Percentiles rank a stretch among this genome's conserved stretches.
phyloP scores from a whole-genome alignment of 2,888 invertebrate genomes.

The Biston betularia region DNA sequence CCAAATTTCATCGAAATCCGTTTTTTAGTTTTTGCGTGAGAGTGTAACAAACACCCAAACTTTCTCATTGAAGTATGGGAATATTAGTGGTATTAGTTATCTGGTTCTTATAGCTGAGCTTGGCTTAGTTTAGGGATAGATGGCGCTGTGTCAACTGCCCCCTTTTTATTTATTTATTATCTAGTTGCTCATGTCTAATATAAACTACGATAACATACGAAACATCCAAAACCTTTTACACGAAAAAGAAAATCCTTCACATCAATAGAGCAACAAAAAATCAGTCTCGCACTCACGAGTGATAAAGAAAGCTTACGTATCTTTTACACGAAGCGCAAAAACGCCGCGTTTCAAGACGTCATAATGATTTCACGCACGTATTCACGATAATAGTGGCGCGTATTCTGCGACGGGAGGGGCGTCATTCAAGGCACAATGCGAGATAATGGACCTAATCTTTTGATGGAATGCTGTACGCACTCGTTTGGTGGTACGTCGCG shows the following conservation, averaged over 20 bases:
- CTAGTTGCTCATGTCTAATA: no score
- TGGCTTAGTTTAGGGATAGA: no score
- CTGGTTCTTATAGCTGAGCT: background rate
- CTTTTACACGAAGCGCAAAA: constrained; percentile 27
- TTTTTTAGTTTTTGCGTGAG: no score
- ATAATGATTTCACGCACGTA: constrained; percentile 57
- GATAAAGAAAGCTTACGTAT: constrained; percentile 28
- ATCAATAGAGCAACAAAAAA: constrained; percentile 23
- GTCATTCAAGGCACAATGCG: constrained; percentile 41
- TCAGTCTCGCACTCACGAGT: constrained; percentile 11
- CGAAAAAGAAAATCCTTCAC: constrained; percentile 13
- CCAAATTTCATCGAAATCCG: no score
- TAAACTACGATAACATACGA: background rate
- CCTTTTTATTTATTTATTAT: no score
- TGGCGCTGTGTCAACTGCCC: no score
- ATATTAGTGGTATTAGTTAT: no score
- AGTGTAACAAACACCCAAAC: no score
- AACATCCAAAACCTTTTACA: constrained; percentile 12
- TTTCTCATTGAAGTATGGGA: no score
- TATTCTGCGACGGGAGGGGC: constrained; percentile 27
- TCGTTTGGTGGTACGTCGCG: constrained; percentile 37
- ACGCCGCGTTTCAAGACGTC: constrained; percentile 46
- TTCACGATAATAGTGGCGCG: constrained; percentile 44
- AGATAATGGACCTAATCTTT: constrained; percentile 50
- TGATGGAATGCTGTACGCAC: constrained; percentile 50